Conservation (phyloP, 2,797 vertebrate genomes). For the Cichlasoma orientale region DNA sequence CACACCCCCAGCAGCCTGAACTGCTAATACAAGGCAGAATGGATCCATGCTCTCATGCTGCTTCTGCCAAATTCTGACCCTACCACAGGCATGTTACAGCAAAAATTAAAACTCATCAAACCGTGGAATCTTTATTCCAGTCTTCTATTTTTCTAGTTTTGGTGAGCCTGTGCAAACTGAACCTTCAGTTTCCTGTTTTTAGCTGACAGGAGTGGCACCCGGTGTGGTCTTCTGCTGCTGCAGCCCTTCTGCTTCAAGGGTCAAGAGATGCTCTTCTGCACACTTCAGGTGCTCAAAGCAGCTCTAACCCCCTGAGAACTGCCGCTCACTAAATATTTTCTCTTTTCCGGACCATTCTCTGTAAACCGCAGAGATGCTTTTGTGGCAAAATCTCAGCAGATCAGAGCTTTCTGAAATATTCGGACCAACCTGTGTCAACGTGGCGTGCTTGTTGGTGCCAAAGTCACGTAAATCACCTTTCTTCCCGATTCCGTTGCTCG, state of each 20-base stretch:
- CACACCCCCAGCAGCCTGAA: no score
- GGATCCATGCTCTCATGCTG: no score
- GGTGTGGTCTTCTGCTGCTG: no score
- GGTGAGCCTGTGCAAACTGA: neutral
- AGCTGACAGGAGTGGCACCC: neutral
- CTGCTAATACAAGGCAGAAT: no score
- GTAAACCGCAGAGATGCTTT: neutral
- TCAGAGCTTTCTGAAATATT: neutral
- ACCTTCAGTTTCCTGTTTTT: neutral
- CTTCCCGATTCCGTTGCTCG: neutral
- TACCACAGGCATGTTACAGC: slow-evolving; percentile 32
- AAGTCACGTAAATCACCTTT: neutral
- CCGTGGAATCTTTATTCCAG: neutral
- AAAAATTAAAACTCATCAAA: neutral
- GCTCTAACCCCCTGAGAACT: slow-evolving; percentile 13
- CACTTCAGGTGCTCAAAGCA: neutral
- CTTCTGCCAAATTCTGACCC: slow-evolving; percentile 27
- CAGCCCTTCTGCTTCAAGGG: neutral
- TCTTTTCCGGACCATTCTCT: neutral
- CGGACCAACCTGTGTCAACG: no score
- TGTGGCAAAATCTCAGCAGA: neutral
- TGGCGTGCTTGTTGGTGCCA: no score
- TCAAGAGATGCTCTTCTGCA: neutral
- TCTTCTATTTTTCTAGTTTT: neutral
- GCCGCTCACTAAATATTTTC: slow-evolving; percentile 1